Percentiles rank a stretch among this genome's conserved stretches.
Evolutionary conservation across 2,113 vertebrate species (phyloP).

Genomic region (Osmerus mordax): DNA sequence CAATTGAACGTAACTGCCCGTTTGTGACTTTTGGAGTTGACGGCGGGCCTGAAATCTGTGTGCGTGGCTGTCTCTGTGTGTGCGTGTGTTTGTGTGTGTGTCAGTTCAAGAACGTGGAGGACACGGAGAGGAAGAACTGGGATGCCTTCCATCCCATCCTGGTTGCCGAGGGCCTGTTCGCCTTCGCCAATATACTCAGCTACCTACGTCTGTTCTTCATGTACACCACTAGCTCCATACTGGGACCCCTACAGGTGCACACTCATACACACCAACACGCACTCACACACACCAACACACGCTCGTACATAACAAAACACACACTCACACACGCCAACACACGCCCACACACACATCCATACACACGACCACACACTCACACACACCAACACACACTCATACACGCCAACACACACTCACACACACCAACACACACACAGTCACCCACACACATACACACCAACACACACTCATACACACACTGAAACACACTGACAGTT

Average conservation of each 20-base stretch:
- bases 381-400: no score
- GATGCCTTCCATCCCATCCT: slow-evolving; percentile 96
- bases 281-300: no score
- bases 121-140: slow-evolving; percentile 92
- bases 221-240: slow-evolving; percentile 98
- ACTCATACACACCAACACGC: neutral
- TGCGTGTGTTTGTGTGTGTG: neutral
- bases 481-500: no score
- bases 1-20: no score
- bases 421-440: no score
- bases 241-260: slow-evolving; percentile 92
- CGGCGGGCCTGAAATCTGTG: neutral
- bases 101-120: slow-evolving; percentile 73
- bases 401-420: neutral
- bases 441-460: no score
- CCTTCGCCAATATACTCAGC: slow-evolving; percentile 94
- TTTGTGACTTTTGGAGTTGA: neutral
- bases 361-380: no score
- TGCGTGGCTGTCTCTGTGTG: neutral
- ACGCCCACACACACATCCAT: no score
- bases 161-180: slow-evolving; percentile 96
- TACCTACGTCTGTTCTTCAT: slow-evolving; percentile 98
- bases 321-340: no score
- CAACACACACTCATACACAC: no score
- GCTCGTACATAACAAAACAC: no score